phyloP scores from a whole-genome alignment of 2,888 invertebrate genomes.

The Drosophila atripex region DNA sequence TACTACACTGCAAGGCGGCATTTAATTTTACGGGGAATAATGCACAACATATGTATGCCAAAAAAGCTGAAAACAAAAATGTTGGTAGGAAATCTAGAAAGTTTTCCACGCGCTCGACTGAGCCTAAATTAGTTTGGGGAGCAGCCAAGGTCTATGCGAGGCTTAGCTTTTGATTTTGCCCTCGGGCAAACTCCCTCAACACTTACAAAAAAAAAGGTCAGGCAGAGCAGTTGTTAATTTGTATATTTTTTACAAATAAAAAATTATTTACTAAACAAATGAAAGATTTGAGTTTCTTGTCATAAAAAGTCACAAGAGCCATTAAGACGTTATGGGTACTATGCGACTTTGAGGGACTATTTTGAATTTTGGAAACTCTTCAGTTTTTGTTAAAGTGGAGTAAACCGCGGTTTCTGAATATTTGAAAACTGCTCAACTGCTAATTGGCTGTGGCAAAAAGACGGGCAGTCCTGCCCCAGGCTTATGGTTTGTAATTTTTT shows the following conservation, averaged over 20 bases:
- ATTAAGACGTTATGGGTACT: neutral
- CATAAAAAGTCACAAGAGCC: too few species aligned
- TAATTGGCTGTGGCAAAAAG: constrained; percentile 64
- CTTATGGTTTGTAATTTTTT: constrained; percentile 24
- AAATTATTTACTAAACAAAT: too few species aligned
- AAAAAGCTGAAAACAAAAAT: constrained; percentile 16
- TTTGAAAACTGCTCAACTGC: constrained; percentile 70
- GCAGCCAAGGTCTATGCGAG: constrained; percentile 48
- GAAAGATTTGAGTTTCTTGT: too few species aligned
- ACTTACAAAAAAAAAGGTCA: constrained; percentile 1
- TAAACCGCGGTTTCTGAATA: constrained; percentile 39
- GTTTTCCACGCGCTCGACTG: constrained; percentile 67
- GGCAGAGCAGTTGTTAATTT: too few species aligned
- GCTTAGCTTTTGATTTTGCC: constrained; percentile 44
- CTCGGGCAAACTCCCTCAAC: constrained; percentile 19
- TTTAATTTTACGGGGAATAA: constrained; percentile 74
- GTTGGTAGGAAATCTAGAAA: constrained; percentile 46
- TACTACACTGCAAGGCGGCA: constrained; percentile 42
- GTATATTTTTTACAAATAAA: too few species aligned
- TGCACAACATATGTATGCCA: constrained; percentile 69
- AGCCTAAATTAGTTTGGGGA: constrained; percentile 69
- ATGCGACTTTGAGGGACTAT: neutral
- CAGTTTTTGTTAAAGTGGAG: constrained; percentile 1
- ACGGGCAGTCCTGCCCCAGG: constrained; percentile 14
- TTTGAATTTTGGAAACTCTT: neutral